Conservation (phyloP, 2,113 vertebrate genomes). For the Eudorcas thomsonii region DNA sequence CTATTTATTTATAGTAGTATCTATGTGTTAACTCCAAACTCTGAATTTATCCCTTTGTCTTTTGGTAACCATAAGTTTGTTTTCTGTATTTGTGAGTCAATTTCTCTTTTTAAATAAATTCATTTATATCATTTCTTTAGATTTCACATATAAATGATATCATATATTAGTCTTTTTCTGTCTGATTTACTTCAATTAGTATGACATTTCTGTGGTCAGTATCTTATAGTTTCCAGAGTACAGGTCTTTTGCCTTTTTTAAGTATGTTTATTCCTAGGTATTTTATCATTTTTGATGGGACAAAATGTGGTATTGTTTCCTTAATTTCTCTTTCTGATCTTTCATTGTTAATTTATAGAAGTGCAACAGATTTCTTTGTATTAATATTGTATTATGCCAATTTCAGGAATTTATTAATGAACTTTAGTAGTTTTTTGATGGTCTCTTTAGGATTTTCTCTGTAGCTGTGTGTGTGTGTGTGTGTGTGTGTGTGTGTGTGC, state of each 20-base stretch:
- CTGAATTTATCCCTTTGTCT: not conserved
- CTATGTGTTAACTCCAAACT: not conserved
- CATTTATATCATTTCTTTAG: not conserved
- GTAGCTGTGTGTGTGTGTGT: not conserved
- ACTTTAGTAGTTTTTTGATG: not conserved
- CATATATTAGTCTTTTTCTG: not conserved
- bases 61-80: not conserved
- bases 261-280: not conserved
- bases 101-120: not conserved
- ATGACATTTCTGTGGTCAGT: not conserved
- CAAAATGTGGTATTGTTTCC: not conserved
- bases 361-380: not conserved
- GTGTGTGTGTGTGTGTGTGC: too few relatives aligned
- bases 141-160: not conserved
- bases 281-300: not conserved
- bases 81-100: not conserved
- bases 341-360: not conserved
- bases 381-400: not conserved
- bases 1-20: not conserved
- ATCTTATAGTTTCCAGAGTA: not conserved
- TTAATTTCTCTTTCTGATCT: not conserved
- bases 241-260: not conserved
- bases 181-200: not conserved
- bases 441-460: not conserved
- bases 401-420: not conserved